These are phyloP conservation scores for Trachurus trachurus DNA, from an alignment of 2,797 vertebrate genomes.

Conservation along the genomic window DNA sequence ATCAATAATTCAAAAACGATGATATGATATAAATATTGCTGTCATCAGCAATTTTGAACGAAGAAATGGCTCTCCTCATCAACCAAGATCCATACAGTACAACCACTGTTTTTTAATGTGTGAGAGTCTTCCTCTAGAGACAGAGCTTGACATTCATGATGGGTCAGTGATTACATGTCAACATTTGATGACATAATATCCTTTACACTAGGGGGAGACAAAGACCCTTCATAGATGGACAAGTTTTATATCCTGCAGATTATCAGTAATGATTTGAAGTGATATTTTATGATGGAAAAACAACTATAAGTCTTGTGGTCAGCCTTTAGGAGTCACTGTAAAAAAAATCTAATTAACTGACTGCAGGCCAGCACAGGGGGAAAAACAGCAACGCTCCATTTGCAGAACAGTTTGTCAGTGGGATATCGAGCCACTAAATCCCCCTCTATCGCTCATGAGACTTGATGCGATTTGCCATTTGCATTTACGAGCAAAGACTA, in stretches of 20 bases:
- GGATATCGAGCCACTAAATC: neutral
- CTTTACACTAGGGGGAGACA: slow-evolving; percentile 86
- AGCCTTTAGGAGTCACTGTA: neutral
- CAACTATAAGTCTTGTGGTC: neutral
- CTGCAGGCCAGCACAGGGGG: no score
- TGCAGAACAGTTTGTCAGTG: neutral
- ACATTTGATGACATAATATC: slow-evolving; percentile 55
- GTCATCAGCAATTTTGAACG: neutral
- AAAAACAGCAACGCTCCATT: neutral
- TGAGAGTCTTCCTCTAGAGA: neutral
- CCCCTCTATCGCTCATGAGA: slow-evolving; percentile 2
- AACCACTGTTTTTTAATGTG: neutral
- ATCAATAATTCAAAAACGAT: slow-evolving; percentile 27
- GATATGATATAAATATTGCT: neutral
- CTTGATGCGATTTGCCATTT: slow-evolving; percentile 16
- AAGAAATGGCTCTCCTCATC: neutral
- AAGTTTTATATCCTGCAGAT: slow-evolving; percentile 16
- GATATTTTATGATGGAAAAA: slow-evolving; percentile 31
- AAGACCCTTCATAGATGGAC: slow-evolving; percentile 70
- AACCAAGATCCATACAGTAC: neutral
- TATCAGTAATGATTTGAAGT: slow-evolving; percentile 53
- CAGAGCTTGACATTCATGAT: neutral
- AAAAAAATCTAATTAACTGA: neutral
- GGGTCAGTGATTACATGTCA: slow-evolving; percentile 48
- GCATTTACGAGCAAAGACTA: slow-evolving; percentile 26